Base-by-base conservation (phyloP, 1,140 invertebrate species). In the Tenebrio molitor region DNA sequence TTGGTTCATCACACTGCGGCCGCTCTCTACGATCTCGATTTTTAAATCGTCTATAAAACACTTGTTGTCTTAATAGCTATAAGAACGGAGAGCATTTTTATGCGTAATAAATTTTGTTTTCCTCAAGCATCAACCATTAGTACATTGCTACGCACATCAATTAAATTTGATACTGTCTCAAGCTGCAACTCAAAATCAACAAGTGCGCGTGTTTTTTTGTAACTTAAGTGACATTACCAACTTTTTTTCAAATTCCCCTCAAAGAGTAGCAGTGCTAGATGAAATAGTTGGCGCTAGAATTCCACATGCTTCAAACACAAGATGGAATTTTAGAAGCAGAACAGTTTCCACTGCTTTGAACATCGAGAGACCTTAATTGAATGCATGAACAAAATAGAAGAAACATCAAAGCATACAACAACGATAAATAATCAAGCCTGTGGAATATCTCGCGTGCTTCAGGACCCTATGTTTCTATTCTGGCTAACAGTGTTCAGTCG, bases 141-240 rank as follows among this genome's bases (percentile, higher is more conserved):
- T 82, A n/a, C 80, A 80, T 53, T 81, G 79, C 58, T 80, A 80
- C 67, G 75, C 79, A 21, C 81, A 82, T 12, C 36, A 41, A 41
- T 14, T 41, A 14, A 41, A 41, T 12, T 41, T 41, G 12, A 41
- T 41, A 10, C 3, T 41, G n/a, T 7, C 46, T 12, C 46, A 53
- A 25, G n/a, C 46, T 21, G 4, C 46, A 21, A 10, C 3, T 10
- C 36, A 41, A 41, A 41, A 77, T 34, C 73, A 69, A 29, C 71
- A 71, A 34, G 75, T 77, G 46, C 69, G 68, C 74, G 74, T 77
- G 23, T 83, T 82, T 69, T 80, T 83, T 69, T 58, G 69, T 21
- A 66, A 68, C 34, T 36, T 78, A 16, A 44, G 17, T 14, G 73
- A 69, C 36, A 23, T 78, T 41, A 67, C 58, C 42, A 65, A 50